Evolutionary conservation across 2,797 vertebrate species (phyloP), one percentile per base, ranked within the genome.

Genomic region (Acanthopagrus latus): DNA sequence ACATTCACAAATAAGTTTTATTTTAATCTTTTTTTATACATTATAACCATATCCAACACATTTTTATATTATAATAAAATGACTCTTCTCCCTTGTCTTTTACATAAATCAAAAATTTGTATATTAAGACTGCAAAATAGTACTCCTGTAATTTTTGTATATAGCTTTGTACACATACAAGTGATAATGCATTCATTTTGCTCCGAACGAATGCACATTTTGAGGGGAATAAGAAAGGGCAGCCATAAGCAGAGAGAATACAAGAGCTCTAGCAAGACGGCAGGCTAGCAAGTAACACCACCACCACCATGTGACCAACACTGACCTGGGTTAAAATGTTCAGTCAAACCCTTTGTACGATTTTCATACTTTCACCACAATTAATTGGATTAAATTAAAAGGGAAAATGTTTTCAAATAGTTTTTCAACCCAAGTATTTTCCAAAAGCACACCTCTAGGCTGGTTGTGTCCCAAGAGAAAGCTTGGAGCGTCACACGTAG

Each of bases 1-100:
- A 92, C 92, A 93, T 93, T 94, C 90, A 95, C 95, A 96, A 95
- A 95, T 94, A 95, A 88, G 80, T 91, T 96, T 95, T 95, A 95
- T 95, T 96, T 93, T 76, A 89, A 92, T 94, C 72, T 27, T 27
- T 91, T 52, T 93, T 92, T 90, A 88, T 94, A 95, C 92, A 94
- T 94, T 93, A 93, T 91, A 95, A 94, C 90, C 91, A 94, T 95
- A 94, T 93, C 89, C 88, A 94, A 94, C 94, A 94, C 85, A 89
- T 91, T 91, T 93, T 92, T 93, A 93, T 93, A 93, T 93, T 90
- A 94, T 93, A 92, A 94, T 94, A 95, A 95, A 95, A 95, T 93
- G 91, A 95, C 91, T 94, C 82, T 87, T 93, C 83, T 89, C 89
- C 88, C 88, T 89, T 87, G 89, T 92, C 90, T 89, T 94, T 92